phyloP scores from a whole-genome alignment of 1,140 invertebrate genomes.

The Copidosoma floridanum region DNA sequence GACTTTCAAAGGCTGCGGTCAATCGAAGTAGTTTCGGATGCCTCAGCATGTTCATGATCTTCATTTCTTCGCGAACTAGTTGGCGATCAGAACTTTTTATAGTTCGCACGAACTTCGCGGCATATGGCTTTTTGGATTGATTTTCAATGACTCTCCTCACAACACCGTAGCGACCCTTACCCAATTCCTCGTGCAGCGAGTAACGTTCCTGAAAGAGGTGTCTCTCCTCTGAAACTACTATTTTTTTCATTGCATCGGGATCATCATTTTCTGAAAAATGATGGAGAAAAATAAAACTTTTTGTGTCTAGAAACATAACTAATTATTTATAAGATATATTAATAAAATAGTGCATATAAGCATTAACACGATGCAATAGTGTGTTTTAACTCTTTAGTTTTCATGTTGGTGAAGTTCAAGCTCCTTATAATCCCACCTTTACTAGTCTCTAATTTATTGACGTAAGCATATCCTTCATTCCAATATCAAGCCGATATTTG shows the following conservation, averaged over 20 bases:
- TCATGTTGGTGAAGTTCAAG: no score
- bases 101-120: slow-evolving; percentile 89
- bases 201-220: slow-evolving; percentile 63
- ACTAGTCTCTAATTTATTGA: no score
- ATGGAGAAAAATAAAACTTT: no score
- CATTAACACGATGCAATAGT: no score
- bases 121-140: slow-evolving; percentile 67
- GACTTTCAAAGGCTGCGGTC: slow-evolving; percentile 81
- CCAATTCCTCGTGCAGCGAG: slow-evolving; percentile 71
- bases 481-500: no score
- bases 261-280: slow-evolving; percentile 6
- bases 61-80: slow-evolving; percentile 86
- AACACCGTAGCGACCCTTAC: slow-evolving; percentile 77
- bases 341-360: no score
- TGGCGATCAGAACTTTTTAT: slow-evolving; percentile 78
- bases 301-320: no score
- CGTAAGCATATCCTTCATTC: no score
- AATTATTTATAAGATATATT: no score
- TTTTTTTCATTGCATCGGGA: slow-evolving; percentile 4
- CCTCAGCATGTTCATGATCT: slow-evolving; percentile 84
- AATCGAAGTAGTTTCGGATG: slow-evolving; percentile 90
- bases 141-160: slow-evolving; percentile 77
- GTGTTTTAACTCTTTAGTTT: no score
- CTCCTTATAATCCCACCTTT: no score
- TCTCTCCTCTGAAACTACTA: slow-evolving; percentile 56